Conservation (phyloP, 2,113 vertebrate species). For the Perca flavescens region DNA sequence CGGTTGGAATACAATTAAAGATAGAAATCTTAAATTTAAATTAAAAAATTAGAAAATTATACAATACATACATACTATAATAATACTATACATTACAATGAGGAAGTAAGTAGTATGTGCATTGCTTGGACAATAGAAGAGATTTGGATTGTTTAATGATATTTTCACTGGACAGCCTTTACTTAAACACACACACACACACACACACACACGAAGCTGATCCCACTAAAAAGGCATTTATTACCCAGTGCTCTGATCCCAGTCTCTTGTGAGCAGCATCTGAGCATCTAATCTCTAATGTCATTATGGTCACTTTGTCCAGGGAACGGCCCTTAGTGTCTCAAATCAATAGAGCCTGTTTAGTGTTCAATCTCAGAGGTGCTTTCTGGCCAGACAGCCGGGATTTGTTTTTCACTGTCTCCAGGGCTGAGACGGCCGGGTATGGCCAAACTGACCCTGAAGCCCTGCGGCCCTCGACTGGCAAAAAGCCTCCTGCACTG, state of each 20-base stretch:
- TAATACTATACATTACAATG: too few relatives aligned
- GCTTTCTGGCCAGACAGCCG: slow-evolving; percentile 67
- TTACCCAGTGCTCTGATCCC: slow-evolving; percentile 48
- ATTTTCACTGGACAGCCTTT: slow-evolving; percentile 5
- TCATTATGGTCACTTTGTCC: slow-evolving; percentile 84
- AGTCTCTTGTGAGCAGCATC: slow-evolving; percentile 56
- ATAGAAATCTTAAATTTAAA: neutral
- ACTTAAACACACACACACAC: slow-evolving; percentile 1
- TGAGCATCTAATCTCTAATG: slow-evolving; percentile 74
- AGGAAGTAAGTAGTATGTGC: neutral
- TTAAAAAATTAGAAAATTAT: too few relatives aligned
- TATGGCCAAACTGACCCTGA: slow-evolving; percentile 73
- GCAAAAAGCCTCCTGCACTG: slow-evolving; percentile 65
- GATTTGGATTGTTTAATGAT: neutral
- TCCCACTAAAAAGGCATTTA: slow-evolving; percentile 44
- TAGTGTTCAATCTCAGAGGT: slow-evolving; percentile 73
- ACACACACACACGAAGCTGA: slow-evolving; percentile 13
- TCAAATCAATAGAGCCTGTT: slow-evolving; percentile 79
- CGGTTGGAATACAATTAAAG: neutral
- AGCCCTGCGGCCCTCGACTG: slow-evolving; percentile 63
- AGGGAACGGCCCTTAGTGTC: slow-evolving; percentile 56
- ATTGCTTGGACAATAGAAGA: neutral
- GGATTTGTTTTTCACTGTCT: slow-evolving; percentile 66
- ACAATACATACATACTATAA: neutral
- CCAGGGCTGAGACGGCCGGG: slow-evolving; percentile 50